Base-by-base conservation (phyloP, 2,797 vertebrate genomes). In the Vipera ursinii region DNA sequence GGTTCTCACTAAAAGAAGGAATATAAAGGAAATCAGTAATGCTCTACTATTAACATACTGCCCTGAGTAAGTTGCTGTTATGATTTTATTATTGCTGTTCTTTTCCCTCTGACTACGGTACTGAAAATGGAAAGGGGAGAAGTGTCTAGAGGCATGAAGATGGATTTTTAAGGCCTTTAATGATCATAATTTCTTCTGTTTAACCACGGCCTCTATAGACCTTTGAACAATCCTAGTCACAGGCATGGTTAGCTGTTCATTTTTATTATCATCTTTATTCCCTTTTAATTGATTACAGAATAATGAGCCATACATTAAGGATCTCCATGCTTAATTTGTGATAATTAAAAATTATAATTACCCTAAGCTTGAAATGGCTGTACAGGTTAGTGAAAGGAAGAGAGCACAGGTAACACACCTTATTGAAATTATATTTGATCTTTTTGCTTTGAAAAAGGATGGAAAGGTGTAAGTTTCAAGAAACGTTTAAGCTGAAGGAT, bases 231-330 rank as follows among this genome's bases (percentile, higher is more conserved):
- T 92, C 89, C 65, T 94, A 93, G 59, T 93, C 95, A 12, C 32
- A 95, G 94, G 59, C 93, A 91, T 91, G 95, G 95, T 89, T 88
- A 95, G 94, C 86, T 65, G 93, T 61, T 94, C 94, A 90, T 69
- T 96, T 95, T 96, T 96, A 95, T 91, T 96, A 93, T 97, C 95
- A 91, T 91, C 94, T 96, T 96, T 96, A 95, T 96, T 96, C 93
- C 88, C 95, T 95, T 96, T 94, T 95, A 96, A 96, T 97, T 96
- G 95, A 96, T 97, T 96, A 94, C 96, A 95, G 95, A 96, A 95
- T 96, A 95, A 94, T 90, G 88, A 91, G 4, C 20, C 89, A 92
- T 96, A 3, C 61, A 73, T 95, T 94, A 96, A 94, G 89, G 94
- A 94, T 92, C 60, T 86, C 91, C 93, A 88, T 95, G 32, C 94